Conservation (phyloP, 37 sponge, comb jelly and placozoan species). For the Beroe ovata region DNA sequence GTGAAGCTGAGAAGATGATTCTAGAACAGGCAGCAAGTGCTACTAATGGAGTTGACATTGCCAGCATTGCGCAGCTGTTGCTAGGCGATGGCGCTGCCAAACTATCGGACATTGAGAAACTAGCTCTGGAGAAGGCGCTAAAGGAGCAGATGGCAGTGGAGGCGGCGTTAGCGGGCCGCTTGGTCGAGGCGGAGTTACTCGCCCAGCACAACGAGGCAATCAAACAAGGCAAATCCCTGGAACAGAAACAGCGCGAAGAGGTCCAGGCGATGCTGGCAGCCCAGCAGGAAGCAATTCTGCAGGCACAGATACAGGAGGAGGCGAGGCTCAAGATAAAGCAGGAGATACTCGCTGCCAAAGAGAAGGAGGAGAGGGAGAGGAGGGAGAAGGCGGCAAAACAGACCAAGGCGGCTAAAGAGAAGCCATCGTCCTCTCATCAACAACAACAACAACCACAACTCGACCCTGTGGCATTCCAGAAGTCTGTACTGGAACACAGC, state of each 20-base stretch:
- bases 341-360: conserved; percentile 59
- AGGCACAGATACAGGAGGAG: conserved; percentile 49
- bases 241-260: conserved; percentile 64
- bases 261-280: background rate
- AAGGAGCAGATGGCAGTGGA: conserved; percentile 35
- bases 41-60: background rate
- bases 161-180: conserved; percentile 1
- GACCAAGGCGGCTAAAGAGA: background rate
- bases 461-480: conserved; percentile 30
- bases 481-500: conserved; percentile 7
- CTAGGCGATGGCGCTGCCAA: conserved; percentile 17
- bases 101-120: conserved; percentile 24
- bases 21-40: background rate
- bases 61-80: conserved; percentile 2
- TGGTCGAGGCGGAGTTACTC: conserved; percentile 33
- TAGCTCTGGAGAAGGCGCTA: conserved; percentile 51
- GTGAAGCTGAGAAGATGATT: background rate
- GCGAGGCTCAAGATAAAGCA: conserved; percentile 48
- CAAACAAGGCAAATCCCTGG: conserved; percentile 3
- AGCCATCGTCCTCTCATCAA: background rate
- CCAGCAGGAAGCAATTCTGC: conserved; percentile 35
- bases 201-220: conserved; percentile 9
- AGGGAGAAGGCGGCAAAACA: conserved; percentile 31
- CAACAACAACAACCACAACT: background rate
- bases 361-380: conserved; percentile 44